Base-by-base conservation (phyloP, 2,797 vertebrate genomes). In the Remorina albescens region DNA sequence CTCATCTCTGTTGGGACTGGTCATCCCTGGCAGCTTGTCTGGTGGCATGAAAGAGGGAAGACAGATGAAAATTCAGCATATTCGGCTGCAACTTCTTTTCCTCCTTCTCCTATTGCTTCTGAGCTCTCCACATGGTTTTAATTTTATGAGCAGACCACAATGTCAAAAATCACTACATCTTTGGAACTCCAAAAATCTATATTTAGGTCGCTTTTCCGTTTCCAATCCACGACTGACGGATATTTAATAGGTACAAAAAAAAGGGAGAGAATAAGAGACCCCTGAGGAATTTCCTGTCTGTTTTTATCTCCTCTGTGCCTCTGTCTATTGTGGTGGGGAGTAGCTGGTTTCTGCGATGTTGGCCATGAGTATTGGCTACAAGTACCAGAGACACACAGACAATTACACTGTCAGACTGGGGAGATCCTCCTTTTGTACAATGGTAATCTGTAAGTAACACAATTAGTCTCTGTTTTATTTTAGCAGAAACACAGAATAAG, bases 261-360 rank as follows among this genome's bases (percentile, higher is more conserved):
- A 39, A 34, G 36, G 42, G 46, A 39, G 23, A 66, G 51, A 55
- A 30, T 23, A 12, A 46, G 39, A 71, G 47, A 67, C 60, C 78
- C 69, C 37, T 0, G 6, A 87, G 78, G 73, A 72, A 57, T 83
- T 78, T 71, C 63, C 46, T 64, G 26, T 44, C 13, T 19, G 55
- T 68, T 69, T 86, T 76, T 77, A 76, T 87, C 68, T 78, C 36
- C 57, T 44, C 61, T 30, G 58, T 65, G 81, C 78, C 87, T 86
- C 81, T 86, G 83, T 87, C 69, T 54, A 74, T 76, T 80, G 77
- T 80, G 55, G 69, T 63, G 28, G 37, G 86, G 58, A 57, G 83
- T 79, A 87, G 83, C 83, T 82, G 82, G 85, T 72, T 87, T 84
- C 32, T 82, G 61, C 72, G 69, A 50, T 51, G 75, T 64, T 65